These are phyloP conservation scores for Acanthaster planci DNA, from an alignment of 35 echinoderm and acorn worm species.

Conservation along the genomic window DNA sequence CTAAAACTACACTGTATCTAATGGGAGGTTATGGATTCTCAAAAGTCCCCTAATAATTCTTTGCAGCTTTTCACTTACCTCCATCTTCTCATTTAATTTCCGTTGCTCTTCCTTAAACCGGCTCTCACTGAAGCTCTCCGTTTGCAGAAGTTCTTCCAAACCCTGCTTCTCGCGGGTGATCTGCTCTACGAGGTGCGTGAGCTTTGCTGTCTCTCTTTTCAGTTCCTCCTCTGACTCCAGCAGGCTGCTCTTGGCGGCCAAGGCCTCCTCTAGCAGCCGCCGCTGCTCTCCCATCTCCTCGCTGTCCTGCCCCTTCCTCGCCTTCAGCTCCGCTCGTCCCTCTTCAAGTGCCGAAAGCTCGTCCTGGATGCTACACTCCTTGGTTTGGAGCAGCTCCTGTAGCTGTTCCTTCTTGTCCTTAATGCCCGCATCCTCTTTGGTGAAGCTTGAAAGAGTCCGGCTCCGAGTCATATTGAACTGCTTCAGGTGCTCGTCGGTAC, in stretches of 20 bases:
- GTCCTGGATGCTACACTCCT: conserved; percentile 44
- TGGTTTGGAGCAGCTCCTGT: conserved; percentile 16
- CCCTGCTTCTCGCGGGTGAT: conserved; percentile 39
- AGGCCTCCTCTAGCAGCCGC: conserved; percentile 21
- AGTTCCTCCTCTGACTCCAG: conserved; percentile 53
- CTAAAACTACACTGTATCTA: too few relatives aligned
- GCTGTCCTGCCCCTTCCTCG: conserved; percentile 22
- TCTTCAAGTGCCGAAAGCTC: conserved; percentile 31
- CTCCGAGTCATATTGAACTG: conserved; percentile 72
- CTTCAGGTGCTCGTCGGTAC: conserved; percentile 64
- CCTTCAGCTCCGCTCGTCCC: conserved; percentile 32
- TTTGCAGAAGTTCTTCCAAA: conserved; percentile 68
- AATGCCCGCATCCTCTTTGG: conserved; percentile 31
- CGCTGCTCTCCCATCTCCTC: conserved; percentile 40
- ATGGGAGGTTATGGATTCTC: too few relatives aligned
- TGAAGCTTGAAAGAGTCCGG: conserved; percentile 26
- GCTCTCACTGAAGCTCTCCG: conserved; percentile 69
- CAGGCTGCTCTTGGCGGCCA: conserved; percentile 32
- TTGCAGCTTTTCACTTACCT: conserved; percentile 42
- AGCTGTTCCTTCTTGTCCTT: conserved; percentile 42
- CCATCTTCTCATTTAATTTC: conserved; percentile 55
- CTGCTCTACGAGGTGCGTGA: conserved; percentile 31
- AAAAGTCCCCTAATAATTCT: too few relatives aligned
- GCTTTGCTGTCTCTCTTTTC: conserved; percentile 23
- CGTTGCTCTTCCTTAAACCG: conserved; percentile 64